Percentiles rank a stretch among this genome's conserved stretches.
phyloP scores from a whole-genome alignment of 2,797 vertebrate species.

The Okamejei kenojei region DNA sequence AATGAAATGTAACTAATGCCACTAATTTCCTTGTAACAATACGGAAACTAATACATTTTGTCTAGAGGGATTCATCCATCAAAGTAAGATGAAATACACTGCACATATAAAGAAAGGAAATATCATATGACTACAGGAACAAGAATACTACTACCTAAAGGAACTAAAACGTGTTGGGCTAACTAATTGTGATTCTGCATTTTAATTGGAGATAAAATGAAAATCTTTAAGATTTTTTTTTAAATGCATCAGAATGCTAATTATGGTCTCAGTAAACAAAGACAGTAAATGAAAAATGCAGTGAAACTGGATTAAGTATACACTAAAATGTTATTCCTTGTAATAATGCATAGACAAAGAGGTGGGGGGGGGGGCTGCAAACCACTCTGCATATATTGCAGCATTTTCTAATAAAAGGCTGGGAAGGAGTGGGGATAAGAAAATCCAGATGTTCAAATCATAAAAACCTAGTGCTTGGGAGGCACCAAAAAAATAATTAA shows the following conservation, averaged over 20 bases:
- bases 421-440: not conserved
- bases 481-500: not conserved
- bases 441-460: not conserved
- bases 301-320: not conserved
- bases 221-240: not conserved
- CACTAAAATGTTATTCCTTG: not conserved
- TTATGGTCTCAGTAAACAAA: not conserved
- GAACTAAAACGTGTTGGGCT: not conserved
- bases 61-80: not conserved
- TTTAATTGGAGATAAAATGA: not conserved
- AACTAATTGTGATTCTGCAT: not conserved
- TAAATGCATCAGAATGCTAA: not conserved
- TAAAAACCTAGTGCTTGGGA: not conserved
- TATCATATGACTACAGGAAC: not conserved
- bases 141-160: too few species aligned
- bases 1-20: not conserved
- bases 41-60: not conserved
- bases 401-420: not conserved
- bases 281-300: not conserved
- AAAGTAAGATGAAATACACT: not conserved
- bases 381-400: not conserved
- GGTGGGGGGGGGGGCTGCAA: too few species aligned
- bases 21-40: not conserved
- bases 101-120: not conserved
- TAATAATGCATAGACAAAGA: not conserved